phyloP scores from a whole-genome alignment of 2,888 invertebrate genomes.

The Zelleria hepariella region DNA sequence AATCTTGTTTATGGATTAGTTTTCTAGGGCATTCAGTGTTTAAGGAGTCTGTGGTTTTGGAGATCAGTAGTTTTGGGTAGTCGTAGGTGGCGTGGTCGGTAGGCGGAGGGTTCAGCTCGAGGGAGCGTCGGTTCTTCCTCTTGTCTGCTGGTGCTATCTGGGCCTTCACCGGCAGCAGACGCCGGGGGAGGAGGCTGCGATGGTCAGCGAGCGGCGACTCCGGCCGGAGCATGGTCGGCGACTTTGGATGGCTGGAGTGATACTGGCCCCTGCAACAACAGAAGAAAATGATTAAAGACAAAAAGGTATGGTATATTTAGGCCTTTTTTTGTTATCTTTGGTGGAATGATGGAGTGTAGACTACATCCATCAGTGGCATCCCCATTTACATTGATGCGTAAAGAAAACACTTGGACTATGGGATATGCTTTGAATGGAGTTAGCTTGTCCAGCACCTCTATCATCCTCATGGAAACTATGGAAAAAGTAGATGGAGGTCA shows the following conservation, averaged over 20 bases:
- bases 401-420: too few species aligned
- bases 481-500: too few species aligned
- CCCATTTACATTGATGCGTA: too few species aligned
- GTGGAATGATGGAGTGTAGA: neutral
- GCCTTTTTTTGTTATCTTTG: too few species aligned
- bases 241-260: constrained; percentile 44
- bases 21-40: constrained; percentile 63
- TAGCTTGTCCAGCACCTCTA: too few species aligned
- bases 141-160: constrained; percentile 63
- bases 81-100: constrained; percentile 48
- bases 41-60: constrained; percentile 63
- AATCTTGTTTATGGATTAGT: constrained; percentile 59
- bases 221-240: constrained; percentile 63
- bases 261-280: constrained; percentile 48
- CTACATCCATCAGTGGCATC: too few species aligned
- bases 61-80: constrained; percentile 57
- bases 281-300: too few species aligned
- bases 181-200: constrained; percentile 62
- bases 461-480: too few species aligned
- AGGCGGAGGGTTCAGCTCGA: constrained; percentile 58
- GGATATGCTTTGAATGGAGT: too few species aligned
- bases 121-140: constrained; percentile 58
- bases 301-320: too few species aligned
- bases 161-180: constrained; percentile 59
- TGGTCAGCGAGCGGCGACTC: constrained; percentile 70